Percentiles rank a stretch among this genome's conserved stretches.
Evolutionary conservation across 2,113 vertebrate species (phyloP).

Genomic region (Salvator merianae): DNA sequence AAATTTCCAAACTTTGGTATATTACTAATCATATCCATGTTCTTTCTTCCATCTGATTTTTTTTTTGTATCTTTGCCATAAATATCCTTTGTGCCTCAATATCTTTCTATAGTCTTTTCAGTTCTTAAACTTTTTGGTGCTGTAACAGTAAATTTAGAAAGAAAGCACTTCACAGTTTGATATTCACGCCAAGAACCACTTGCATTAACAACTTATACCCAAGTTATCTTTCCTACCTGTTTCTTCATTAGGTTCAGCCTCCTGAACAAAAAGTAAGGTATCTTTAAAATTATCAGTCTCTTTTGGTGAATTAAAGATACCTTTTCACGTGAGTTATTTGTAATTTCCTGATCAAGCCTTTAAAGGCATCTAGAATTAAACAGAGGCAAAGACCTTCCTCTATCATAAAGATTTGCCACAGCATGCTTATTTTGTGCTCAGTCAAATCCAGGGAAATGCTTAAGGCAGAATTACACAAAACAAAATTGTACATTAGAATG

Average conservation of each 20-base stretch:
- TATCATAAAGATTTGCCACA: not conserved
- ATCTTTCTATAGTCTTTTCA: too few species aligned
- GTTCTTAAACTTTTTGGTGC: not conserved
- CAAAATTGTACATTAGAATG: not conserved
- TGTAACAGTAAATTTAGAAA: too few species aligned
- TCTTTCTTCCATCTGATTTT: too few species aligned
- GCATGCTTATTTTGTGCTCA: not conserved
- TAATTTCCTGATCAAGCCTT: not conserved
- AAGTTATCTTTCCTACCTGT: too few species aligned
- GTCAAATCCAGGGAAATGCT: not conserved
- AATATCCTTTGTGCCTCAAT: too few species aligned
- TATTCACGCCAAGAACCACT: too few species aligned
- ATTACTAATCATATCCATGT: too few species aligned
- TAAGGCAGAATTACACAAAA: not conserved
- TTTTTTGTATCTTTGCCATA: too few species aligned
- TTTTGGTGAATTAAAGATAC: not conserved
- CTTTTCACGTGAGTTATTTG: not conserved
- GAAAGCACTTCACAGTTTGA: too few species aligned
- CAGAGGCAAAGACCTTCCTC: not conserved
- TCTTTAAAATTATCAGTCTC: not conserved
- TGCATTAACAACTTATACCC: too few species aligned
- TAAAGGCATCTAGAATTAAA: not conserved
- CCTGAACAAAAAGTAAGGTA: slow-evolving; percentile 12
- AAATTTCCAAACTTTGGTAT: too few species aligned
- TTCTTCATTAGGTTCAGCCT: too few species aligned